Evolutionary conservation across 2,888 invertebrate genomes (phyloP).

Genomic region (Sesia bembeciformis): DNA sequence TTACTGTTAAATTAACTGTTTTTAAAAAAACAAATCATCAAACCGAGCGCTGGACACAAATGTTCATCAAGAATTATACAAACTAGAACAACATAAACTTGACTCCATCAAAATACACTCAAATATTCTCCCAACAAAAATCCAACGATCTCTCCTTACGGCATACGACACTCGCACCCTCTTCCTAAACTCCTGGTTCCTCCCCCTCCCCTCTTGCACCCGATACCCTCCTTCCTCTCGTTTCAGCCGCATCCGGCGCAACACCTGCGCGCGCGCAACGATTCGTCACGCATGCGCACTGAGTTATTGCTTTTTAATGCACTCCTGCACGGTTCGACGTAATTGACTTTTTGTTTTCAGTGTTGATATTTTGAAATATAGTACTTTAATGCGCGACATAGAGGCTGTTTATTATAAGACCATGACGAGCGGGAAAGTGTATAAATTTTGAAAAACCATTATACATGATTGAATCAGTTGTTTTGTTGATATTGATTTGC

Average conservation of each 20-base stretch:
- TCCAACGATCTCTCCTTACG: background rate
- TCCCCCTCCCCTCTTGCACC: slow-evolving; percentile 10
- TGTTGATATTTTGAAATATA: slow-evolving; percentile 29
- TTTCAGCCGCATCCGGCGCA: slow-evolving; percentile 64
- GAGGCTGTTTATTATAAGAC: background rate
- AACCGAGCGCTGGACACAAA: too few relatives aligned
- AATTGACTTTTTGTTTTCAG: slow-evolving; percentile 50
- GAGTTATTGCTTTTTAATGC: slow-evolving; percentile 65
- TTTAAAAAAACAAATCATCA: too few relatives aligned
- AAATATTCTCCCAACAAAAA: too few relatives aligned
- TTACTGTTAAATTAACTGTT: too few relatives aligned
- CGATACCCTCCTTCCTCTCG: slow-evolving; percentile 12
- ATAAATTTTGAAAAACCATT: too few relatives aligned
- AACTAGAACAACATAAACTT: too few relatives aligned
- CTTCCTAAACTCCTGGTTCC: slow-evolving; percentile 27
- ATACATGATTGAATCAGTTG: too few relatives aligned
- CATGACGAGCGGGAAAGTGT: too few relatives aligned
- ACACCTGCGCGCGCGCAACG: slow-evolving; percentile 63
- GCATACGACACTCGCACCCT: background rate
- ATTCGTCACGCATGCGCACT: slow-evolving; percentile 18
- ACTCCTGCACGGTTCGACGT: slow-evolving; percentile 41
- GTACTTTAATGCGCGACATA: background rate
- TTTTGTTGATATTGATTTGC: too few relatives aligned
- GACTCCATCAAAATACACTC: too few relatives aligned
- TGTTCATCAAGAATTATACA: too few relatives aligned